These are phyloP conservation scores for Cyrtodaria siliqua DNA, from an alignment of 2,888 invertebrate species.

Conservation along the genomic window DNA sequence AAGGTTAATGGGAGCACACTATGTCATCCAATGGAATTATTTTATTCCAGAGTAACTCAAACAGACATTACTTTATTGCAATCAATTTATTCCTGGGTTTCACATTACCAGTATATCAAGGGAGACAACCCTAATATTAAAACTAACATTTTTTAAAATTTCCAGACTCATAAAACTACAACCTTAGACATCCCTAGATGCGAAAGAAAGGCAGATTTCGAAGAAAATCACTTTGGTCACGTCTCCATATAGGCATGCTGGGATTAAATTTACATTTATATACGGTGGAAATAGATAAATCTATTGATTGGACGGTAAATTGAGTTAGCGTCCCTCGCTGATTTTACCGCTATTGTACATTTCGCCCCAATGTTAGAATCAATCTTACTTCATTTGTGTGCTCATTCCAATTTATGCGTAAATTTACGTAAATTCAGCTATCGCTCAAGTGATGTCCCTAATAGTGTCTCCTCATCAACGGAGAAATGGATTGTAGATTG, in stretches of 20 bases:
- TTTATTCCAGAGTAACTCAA: no score
- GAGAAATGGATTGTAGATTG: slow-evolving; percentile 39
- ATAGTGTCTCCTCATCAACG: slow-evolving; percentile 25
- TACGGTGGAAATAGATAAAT: slow-evolving; percentile 53
- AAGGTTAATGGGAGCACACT: no score
- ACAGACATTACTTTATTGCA: no score
- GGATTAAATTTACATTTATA: slow-evolving; percentile 63
- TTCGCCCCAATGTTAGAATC: slow-evolving; percentile 33
- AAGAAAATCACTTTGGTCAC: no score
- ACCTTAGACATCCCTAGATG: no score
- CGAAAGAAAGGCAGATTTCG: no score
- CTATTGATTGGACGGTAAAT: slow-evolving; percentile 50
- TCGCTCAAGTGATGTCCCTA: slow-evolving; percentile 19
- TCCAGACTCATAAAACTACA: no score
- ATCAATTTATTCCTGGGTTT: no score
- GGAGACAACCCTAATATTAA: no score
- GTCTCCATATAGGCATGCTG: not conserved
- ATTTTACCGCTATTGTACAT: slow-evolving; percentile 32
- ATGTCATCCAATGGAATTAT: no score
- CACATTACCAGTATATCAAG: no score
- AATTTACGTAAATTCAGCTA: slow-evolving; percentile 35
- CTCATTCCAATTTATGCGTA: slow-evolving; percentile 35
- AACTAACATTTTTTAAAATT: no score
- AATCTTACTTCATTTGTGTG: slow-evolving; percentile 40
- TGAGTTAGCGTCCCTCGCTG: slow-evolving; percentile 53